A percentile compares a stretch with the other conserved stretches of the same genome.
phyloP scores from a whole-genome alignment of 2,888 invertebrate species.

The Lasioglossum vierecki region DNA sequence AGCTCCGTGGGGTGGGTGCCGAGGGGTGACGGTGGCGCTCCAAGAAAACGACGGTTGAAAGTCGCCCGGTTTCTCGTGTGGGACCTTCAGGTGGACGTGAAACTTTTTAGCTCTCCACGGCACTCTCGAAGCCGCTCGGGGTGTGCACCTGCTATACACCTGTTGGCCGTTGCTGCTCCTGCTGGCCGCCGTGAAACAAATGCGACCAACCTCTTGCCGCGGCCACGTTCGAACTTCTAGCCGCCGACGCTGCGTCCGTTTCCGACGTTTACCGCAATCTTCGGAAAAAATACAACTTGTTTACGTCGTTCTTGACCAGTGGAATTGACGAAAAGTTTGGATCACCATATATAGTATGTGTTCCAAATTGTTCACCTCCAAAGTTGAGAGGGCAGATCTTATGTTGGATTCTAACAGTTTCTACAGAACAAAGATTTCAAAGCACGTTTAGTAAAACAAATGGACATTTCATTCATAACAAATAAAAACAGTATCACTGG shows the following conservation, averaged over 20 bases:
- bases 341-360: not conserved
- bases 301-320: not conserved
- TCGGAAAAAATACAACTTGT: too few species aligned
- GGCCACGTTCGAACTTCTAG: slow-evolving; percentile 47
- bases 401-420: too few species aligned
- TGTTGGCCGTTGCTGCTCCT: slow-evolving; percentile 81
- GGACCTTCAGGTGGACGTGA: slow-evolving; percentile 82
- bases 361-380: too few species aligned
- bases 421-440: too few species aligned
- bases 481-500: too few species aligned
- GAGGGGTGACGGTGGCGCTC: slow-evolving; percentile 60
- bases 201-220: slow-evolving; percentile 52
- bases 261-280: not conserved
- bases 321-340: not conserved
- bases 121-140: slow-evolving; percentile 73
- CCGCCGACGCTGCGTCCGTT: slow-evolving; percentile 47
- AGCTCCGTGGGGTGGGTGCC: slow-evolving; percentile 71
- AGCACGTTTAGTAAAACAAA: too few species aligned
- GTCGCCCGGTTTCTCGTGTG: slow-evolving; percentile 79
- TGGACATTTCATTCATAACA: too few species aligned
- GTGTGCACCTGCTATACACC: slow-evolving; percentile 83
- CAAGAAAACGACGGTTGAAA: slow-evolving; percentile 79
- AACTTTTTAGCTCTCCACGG: slow-evolving; percentile 75
- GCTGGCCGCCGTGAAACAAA: slow-evolving; percentile 62
- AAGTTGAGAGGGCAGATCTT: too few species aligned